A percentile compares a stretch with the other conserved stretches of the same genome.
phyloP scores from a whole-genome alignment of 2,113 vertebrate species.

The Stegostoma tigrinum region DNA sequence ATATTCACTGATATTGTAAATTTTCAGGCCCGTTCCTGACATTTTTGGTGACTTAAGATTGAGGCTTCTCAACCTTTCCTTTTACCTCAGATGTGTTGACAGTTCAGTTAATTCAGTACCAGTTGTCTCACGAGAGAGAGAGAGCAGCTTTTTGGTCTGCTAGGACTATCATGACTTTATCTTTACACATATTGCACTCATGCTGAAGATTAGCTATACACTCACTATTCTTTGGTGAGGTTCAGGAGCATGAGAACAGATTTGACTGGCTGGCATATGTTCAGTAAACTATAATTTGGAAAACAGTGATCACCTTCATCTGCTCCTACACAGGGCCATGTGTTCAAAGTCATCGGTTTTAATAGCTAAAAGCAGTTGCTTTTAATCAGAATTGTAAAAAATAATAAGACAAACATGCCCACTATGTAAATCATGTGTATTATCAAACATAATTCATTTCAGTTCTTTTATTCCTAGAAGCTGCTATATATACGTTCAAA shows the following conservation, averaged over 20 bases:
- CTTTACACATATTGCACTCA: neutral
- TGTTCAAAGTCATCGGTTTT: neutral
- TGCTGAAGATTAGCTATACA: neutral
- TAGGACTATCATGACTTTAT: too few species aligned
- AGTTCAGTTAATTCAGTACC: too few species aligned
- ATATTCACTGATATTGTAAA: neutral
- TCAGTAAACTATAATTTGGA: neutral
- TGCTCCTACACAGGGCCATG: neutral
- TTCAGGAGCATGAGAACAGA: neutral
- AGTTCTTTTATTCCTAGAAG: neutral
- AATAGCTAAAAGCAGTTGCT: neutral
- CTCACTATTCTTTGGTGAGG: neutral
- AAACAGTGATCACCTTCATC: neutral
- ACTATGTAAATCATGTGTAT: neutral
- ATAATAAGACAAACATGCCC: neutral
- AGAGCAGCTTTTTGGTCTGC: too few species aligned
- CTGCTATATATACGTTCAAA: neutral
- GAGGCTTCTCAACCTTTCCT: too few species aligned
- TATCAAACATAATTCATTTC: neutral
- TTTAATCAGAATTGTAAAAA: neutral
- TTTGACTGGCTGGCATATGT: neutral
- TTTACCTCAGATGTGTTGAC: too few species aligned
- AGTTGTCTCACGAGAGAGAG: too few species aligned
- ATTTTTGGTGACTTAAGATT: neutral
- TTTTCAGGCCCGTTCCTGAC: neutral